Percentiles rank a stretch among this genome's conserved stretches.
Conservation (phyloP, 2,113 vertebrate species). For the Microtus richardsoni region DNA sequence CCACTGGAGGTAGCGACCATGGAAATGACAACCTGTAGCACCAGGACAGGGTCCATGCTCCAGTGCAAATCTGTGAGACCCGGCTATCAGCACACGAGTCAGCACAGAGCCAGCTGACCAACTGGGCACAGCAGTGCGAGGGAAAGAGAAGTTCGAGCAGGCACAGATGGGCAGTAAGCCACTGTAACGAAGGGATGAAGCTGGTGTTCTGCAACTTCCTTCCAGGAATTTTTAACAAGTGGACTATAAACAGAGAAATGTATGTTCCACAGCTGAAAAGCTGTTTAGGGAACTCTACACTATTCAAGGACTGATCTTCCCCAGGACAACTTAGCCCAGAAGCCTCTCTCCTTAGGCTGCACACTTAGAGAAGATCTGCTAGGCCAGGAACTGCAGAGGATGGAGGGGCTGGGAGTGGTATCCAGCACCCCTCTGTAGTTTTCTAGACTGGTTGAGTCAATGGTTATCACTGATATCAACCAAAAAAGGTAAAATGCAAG, state of each 20-base stretch:
- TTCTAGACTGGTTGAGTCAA: neutral
- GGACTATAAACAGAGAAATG: neutral
- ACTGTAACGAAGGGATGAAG: neutral
- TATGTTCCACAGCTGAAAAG: neutral
- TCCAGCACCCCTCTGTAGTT: neutral
- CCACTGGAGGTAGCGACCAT: neutral
- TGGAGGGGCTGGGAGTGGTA: too few species aligned
- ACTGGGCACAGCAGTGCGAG: neutral
- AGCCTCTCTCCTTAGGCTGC: neutral
- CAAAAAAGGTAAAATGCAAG: neutral
- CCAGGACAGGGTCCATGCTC: neutral
- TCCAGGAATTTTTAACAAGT: neutral
- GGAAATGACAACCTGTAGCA: fast-evolving
- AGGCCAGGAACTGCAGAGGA: too few species aligned
- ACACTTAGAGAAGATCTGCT: neutral
- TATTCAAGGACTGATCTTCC: neutral
- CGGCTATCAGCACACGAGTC: too few species aligned
- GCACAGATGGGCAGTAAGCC: neutral
- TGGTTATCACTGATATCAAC: fast-evolving
- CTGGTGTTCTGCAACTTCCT: neutral
- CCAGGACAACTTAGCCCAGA: too few species aligned
- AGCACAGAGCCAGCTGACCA: fast-evolving
- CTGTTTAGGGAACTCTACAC: neutral
- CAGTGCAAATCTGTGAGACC: neutral
- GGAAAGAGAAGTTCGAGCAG: too few species aligned